Base-by-base conservation (phyloP, 2,888 invertebrate genomes). In the Epinotia bilunana region DNA sequence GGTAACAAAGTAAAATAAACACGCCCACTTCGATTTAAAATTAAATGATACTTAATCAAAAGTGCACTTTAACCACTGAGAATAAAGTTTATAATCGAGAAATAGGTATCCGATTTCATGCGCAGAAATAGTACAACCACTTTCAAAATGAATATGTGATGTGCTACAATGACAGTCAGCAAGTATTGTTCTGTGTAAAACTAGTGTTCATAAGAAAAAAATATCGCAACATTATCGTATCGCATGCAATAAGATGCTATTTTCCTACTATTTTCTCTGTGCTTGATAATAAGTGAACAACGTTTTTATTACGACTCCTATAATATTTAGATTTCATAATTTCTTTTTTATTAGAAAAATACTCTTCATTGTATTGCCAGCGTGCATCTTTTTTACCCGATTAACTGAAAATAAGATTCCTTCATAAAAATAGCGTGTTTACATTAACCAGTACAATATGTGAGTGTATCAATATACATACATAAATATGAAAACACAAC, bases 11-110 rank as follows among this genome's bases (percentile, higher is more conserved):
- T 68, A 57, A 68, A 60, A 58, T 65, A 65, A 58, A 60, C 60
- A 58, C 65, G 60, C 60, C 53, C 18, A 73, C 60, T n/a, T 61
- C 39, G 33, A 53, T 73, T 53, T 7, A 33, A 49, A 33, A 20
- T 46, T 9, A 33, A 11, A 13, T 20, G 9, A 9, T 0, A 12
- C 0, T 12, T 16, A 46, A n/a, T 57, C 4, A 28, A 73, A 62
- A 57, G 13, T 46, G 46, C 1, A 69, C 68, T 46, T 57, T 62
- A 61, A 12, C 0, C 0, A 1, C 0, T 11, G 0, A 0, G 0
- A 0, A 2, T 62, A 68, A 43, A 46, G 13, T 13, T 46, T 55
- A 46, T 18, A 73, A 60, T 57, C 2, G 3, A 43, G 13, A 3
- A 23, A n/a, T 16, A 18, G 18, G 11, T 0, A 28, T 9, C 20